Conservation (phyloP, 2,797 vertebrate species). For the Tolypeutes matacus region DNA sequence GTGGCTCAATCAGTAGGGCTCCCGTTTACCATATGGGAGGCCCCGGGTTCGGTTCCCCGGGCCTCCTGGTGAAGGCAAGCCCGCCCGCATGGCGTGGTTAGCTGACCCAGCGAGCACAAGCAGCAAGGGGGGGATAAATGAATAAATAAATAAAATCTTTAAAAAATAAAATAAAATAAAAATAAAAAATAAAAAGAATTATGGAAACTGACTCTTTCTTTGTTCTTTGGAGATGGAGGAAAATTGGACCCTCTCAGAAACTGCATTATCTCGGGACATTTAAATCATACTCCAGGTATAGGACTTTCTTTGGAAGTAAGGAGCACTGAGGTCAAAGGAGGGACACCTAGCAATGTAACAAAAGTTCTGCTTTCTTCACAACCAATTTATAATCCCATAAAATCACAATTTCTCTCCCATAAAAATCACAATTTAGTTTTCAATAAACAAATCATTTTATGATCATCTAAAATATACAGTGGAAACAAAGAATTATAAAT, state of each 20-base stretch:
- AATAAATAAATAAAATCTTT: no score
- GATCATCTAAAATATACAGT: not conserved
- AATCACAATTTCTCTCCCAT: not conserved
- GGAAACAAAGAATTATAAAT: conserved; percentile 42
- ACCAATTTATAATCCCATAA: not conserved
- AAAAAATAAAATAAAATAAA: no score
- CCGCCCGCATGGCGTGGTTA: no score
- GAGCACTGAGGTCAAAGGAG: not conserved
- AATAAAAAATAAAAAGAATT: conserved; percentile 76
- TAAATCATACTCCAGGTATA: not conserved
- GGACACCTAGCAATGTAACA: not conserved
- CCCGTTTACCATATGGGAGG: no score
- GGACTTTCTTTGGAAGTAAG: not conserved
- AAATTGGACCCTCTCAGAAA: not conserved
- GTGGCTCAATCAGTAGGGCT: no score
- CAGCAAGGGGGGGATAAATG: no score
- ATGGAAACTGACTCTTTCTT: conserved; percentile 69
- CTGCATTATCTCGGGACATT: not conserved
- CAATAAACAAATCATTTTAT: conserved; percentile 31
- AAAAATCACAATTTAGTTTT: conserved; percentile 29
- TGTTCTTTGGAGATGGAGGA: not conserved
- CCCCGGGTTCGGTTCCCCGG: no score
- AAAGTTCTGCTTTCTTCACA: not conserved
- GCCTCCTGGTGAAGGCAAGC: no score
- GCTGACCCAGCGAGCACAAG: no score